phyloP scores from a whole-genome alignment of 2,888 invertebrate species.

The Ceriagrion tenellum region DNA sequence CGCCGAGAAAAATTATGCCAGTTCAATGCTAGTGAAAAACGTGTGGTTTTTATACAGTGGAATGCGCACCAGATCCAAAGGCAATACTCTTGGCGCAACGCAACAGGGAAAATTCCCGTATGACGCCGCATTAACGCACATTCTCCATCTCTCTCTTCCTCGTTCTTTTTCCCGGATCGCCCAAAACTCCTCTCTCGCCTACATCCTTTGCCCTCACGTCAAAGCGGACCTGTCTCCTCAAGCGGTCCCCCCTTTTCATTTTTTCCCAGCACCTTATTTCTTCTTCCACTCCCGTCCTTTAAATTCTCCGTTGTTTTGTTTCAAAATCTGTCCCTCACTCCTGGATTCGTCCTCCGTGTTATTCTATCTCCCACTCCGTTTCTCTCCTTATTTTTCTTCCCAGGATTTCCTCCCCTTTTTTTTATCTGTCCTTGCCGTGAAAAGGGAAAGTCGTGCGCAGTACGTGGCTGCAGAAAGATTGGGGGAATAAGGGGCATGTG shows the following conservation, averaged over 20 bases:
- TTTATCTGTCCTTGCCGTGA: background rate
- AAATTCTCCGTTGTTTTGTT: background rate
- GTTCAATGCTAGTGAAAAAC: too few relatives aligned
- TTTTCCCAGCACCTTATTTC: background rate
- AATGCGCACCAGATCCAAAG: too few relatives aligned
- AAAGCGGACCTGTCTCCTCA: background rate
- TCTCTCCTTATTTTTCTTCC: background rate
- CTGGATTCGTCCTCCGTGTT: background rate
- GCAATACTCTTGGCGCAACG: too few relatives aligned
- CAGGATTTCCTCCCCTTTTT: background rate
- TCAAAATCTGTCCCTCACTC: conserved; percentile 18
- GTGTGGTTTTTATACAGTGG: too few relatives aligned
- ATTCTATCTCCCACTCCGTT: background rate
- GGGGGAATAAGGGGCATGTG: background rate
- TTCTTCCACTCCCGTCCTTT: background rate
- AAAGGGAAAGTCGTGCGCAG: background rate
- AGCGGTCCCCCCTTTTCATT: background rate
- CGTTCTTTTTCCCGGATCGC: background rate
- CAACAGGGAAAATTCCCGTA: background rate
- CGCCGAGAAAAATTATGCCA: too few relatives aligned
- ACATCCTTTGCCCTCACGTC: background rate
- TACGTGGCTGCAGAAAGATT: background rate
- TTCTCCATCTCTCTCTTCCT: background rate
- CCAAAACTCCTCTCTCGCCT: background rate
- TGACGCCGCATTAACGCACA: background rate